Percentiles rank a stretch among this genome's conserved stretches.
phyloP scores from a whole-genome alignment of 2,113 vertebrate genomes.

The Phodopus roborovskii region DNA sequence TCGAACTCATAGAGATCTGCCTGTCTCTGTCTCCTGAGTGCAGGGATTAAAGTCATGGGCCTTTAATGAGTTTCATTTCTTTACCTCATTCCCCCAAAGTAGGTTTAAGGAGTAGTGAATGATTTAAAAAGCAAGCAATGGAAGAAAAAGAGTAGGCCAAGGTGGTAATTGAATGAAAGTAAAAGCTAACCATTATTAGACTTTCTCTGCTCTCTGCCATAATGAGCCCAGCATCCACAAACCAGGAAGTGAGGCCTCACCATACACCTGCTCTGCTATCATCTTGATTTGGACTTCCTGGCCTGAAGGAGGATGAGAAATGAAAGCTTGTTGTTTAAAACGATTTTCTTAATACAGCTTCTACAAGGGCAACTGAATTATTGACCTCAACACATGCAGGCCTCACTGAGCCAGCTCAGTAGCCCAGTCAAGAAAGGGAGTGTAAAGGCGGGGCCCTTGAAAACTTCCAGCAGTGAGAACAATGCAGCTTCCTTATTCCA shows the following conservation, averaged over 20 bases:
- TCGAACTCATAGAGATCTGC: background rate
- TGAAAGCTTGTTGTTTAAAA: background rate
- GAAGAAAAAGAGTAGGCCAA: slow-evolving; percentile 5
- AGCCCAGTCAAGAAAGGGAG: background rate
- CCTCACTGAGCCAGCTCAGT: background rate
- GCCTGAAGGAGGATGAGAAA: background rate
- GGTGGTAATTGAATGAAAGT: background rate
- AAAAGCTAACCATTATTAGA: background rate
- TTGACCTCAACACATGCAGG: background rate
- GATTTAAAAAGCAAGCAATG: background rate
- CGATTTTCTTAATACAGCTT: background rate
- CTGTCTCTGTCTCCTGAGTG: background rate
- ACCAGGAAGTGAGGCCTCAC: background rate
- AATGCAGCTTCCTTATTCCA: slow-evolving; percentile 18
- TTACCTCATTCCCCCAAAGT: background rate
- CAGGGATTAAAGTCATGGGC: too few species aligned
- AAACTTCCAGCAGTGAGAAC: slow-evolving; percentile 1
- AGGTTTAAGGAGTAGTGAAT: background rate
- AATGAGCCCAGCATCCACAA: background rate
- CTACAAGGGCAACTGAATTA: background rate
- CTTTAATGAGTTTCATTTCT: background rate
- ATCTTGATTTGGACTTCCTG: slow-evolving; percentile 4
- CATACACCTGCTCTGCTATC: background rate
- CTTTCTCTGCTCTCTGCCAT: background rate
- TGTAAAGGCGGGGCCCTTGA: background rate